A percentile compares a stretch with the other conserved stretches of the same genome.
phyloP scores from a whole-genome alignment of 2,888 invertebrate species.

The Rambutsinella grinnellia region DNA sequence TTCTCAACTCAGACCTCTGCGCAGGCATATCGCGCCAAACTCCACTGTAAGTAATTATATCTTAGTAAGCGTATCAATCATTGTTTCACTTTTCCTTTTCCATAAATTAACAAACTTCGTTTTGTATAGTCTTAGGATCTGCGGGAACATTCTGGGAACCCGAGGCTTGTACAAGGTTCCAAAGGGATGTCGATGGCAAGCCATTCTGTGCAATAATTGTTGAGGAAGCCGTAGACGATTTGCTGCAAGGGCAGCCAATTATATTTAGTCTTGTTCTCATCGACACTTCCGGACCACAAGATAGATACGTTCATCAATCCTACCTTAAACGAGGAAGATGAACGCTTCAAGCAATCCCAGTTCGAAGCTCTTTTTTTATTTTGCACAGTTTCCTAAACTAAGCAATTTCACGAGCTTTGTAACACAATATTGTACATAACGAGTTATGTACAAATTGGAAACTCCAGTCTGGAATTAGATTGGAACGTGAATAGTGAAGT shows the following conservation, averaged over 20 bases:
- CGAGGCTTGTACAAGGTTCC: conserved; percentile 60
- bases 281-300: conserved; percentile 62
- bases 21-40: conserved; percentile 59
- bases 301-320: conserved; percentile 61
- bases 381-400: conserved; percentile 20
- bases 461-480: not conserved
- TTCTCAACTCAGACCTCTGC: conserved; percentile 51
- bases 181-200: conserved; percentile 61
- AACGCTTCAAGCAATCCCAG: not conserved
- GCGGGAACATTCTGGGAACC: conserved; percentile 54
- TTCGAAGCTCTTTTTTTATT: conserved; percentile 15
- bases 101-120: too few species aligned
- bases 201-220: conserved; percentile 62
- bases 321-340: conserved; percentile 44
- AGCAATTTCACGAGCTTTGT: conserved; percentile 10
- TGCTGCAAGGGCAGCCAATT: conserved; percentile 49
- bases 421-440: conserved; percentile 29
- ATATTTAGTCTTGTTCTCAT: conserved; percentile 60
- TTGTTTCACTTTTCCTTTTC: too few species aligned
- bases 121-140: conserved; percentile 51
- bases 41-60: conserved; percentile 49
- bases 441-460: not conserved
- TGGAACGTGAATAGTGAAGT: not conserved
- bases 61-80: too few species aligned
- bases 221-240: conserved; percentile 57